Evolutionary conservation across 2,113 vertebrate species (phyloP).

Genomic region (Lutjanus erythropterus): DNA sequence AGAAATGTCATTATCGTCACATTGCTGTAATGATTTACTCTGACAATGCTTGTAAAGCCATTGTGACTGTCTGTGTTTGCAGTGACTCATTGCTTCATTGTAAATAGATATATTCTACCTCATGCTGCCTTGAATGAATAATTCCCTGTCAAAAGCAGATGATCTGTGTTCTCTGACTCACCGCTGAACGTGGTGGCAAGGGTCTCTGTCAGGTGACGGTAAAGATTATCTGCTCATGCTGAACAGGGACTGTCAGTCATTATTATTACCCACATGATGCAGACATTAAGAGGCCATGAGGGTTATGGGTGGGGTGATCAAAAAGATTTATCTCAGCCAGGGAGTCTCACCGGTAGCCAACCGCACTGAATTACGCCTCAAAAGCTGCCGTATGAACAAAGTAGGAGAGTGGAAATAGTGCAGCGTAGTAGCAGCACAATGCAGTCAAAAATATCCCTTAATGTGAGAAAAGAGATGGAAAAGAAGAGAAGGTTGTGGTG

Average conservation of each 20-base stretch:
- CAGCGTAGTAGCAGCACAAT: slow-evolving; percentile 28
- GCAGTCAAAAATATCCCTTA: slow-evolving; percentile 39
- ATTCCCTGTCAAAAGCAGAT: slow-evolving; percentile 49
- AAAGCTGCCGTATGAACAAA: slow-evolving; percentile 39
- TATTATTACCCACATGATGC: slow-evolving; percentile 39
- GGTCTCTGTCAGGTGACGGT: slow-evolving; percentile 56
- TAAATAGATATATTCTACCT: slow-evolving; percentile 51
- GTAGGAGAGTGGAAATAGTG: slow-evolving; percentile 21
- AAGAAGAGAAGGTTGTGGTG: slow-evolving; percentile 45
- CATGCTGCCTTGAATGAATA: slow-evolving; percentile 40
- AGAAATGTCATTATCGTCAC: neutral
- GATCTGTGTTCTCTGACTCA: slow-evolving; percentile 55
- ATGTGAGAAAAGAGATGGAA: slow-evolving; percentile 63
- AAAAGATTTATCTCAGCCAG: slow-evolving; percentile 43
- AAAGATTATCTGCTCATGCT: slow-evolving; percentile 53
- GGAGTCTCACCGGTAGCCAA: slow-evolving; percentile 15
- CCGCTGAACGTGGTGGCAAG: slow-evolving; percentile 12
- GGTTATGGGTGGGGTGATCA: slow-evolving; percentile 27
- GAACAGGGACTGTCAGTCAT: slow-evolving; percentile 55
- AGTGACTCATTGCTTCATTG: slow-evolving; percentile 51
- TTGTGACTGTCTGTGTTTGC: slow-evolving; percentile 32
- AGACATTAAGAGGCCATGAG: slow-evolving; percentile 38
- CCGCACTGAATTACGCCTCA: slow-evolving; percentile 21
- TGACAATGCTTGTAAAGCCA: slow-evolving; percentile 15
- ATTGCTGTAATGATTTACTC: slow-evolving; percentile 28